Base-by-base conservation (phyloP, 2,888 invertebrate genomes). In the Cinara cedri region DNA sequence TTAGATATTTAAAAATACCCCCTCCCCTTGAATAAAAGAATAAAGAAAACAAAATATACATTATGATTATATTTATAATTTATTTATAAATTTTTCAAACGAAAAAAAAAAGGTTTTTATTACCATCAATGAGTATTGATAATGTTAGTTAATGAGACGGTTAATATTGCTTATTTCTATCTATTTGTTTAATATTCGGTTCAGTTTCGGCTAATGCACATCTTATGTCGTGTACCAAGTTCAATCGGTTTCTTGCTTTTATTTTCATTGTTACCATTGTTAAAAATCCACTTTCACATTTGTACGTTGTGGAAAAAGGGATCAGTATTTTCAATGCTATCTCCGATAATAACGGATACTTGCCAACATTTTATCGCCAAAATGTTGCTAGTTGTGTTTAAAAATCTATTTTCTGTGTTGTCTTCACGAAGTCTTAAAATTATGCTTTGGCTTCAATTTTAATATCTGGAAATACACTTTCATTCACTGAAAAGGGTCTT, bases 141-240 rank as follows among this genome's bases (percentile, higher is more conserved):
- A 34, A 65, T 65, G 34, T 65, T 65, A 65, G 60, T 70, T 9
- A 24, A 70, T 70, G 51, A 55, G 51, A 70, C 26, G 1, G 49
- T 70, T 70, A 51, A n/a, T 70, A 46, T 65, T 70, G 70, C n/a
- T 70, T 70, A 55, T 70, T 55, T 49, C 49, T 51, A 55, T 51
- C 34, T 16, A 70, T 46, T 70, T 51, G 24, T 51, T 70, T 16
- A 16, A 51, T 70, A 49, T 70, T 42, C 16, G 4, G 70, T 70
- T 51, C 13, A 26, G 51, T 70, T 51, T 49, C n/a, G 26, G 26
- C 55, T 3, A 70, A 49, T n/a, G 26, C 51, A 49, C n/a, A 26
- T 26, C 63, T 42, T 44, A 63, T n/a, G 42, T 63, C 63, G 42
- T 42, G 42, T 60, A 44, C 51, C 46, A 51, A 68, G 44, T 68